Evolutionary conservation across 2,797 vertebrate genomes (phyloP).

Genomic region (Tokudaia tokunoshimensis): DNA sequence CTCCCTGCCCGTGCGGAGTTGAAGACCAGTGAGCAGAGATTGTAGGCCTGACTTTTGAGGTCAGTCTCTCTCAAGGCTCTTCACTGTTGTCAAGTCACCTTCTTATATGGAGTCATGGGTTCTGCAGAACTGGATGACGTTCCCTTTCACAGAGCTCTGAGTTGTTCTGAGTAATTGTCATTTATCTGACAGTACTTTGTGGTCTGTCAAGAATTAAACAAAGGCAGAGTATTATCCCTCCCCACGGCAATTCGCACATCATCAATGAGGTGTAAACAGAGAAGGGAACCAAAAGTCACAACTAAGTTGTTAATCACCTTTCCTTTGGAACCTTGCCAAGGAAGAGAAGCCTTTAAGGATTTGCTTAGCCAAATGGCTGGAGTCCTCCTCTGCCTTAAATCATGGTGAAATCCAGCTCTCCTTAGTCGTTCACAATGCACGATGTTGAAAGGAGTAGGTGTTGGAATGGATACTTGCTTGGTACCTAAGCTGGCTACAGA

Average conservation of each 20-base stretch:
- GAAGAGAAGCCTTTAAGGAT: neutral
- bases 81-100: neutral
- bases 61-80: neutral
- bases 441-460: neutral
- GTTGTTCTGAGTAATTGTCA: fast-evolving
- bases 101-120: fast-evolving
- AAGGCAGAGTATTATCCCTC: neutral
- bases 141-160: neutral
- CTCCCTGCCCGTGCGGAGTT: neutral
- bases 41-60: neutral
- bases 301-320: neutral
- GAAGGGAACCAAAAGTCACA: fast-evolving
- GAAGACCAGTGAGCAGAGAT: neutral
- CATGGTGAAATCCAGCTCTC: fast-evolving
- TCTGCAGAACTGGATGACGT: neutral
- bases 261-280: neutral
- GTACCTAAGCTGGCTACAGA: neutral
- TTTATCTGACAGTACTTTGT: neutral
- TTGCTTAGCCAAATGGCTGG: neutral
- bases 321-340: neutral
- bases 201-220: neutral
- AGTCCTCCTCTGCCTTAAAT: neutral
- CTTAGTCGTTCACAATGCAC: fast-evolving
- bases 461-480: fast-evolving
- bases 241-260: fast-evolving